A percentile compares a stretch with the other conserved stretches of the same genome.
These are phyloP conservation scores for Cephalopholis sonnerati DNA, from an alignment of 2,113 vertebrate species.

Conservation along the genomic window DNA sequence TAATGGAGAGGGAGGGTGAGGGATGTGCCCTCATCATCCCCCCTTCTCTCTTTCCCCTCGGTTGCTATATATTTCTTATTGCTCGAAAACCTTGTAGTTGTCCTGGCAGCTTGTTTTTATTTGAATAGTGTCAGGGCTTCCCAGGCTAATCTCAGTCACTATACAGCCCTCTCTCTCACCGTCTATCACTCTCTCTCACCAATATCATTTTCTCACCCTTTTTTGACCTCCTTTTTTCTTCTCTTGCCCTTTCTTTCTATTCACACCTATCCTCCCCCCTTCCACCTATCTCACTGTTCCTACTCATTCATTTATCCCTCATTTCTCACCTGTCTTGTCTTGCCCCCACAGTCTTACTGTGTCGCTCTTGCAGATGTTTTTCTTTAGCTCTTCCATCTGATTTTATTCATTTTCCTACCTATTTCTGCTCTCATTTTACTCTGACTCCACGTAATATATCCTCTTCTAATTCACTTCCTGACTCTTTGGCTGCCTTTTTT, in stretches of 20 bases:
- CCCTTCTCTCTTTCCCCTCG: constrained; percentile 23
- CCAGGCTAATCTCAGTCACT: constrained; percentile 39
- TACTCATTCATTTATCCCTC: constrained; percentile 44
- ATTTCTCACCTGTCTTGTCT: constrained; percentile 57
- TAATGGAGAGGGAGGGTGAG: constrained; percentile 68
- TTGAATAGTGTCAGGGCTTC: constrained; percentile 66
- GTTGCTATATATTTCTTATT: constrained; percentile 62
- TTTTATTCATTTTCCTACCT: constrained; percentile 8
- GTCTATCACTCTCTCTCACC: constrained; percentile 10
- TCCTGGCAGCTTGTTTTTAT: constrained; percentile 67
- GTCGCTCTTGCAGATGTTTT: constrained; percentile 18
- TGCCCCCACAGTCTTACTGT: constrained; percentile 20
- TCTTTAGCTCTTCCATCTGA: constrained; percentile 19
- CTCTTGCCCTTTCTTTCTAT: constrained; percentile 10
- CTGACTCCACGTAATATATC: constrained; percentile 2
- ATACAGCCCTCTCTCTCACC: neutral
- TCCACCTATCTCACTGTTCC: constrained; percentile 16
- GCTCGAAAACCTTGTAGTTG: constrained; percentile 63
- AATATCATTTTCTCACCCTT: constrained; percentile 57
- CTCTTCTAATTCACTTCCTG: constrained; percentile 26
- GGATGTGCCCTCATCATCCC: constrained; percentile 47
- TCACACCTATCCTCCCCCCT: constrained; percentile 41
- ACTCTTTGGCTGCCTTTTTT: constrained; percentile 18
- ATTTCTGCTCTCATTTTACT: constrained; percentile 47
- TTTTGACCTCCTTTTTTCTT: constrained; percentile 37